A percentile compares a stretch with the other conserved stretches of the same genome.
phyloP scores from a whole-genome alignment of 2,888 invertebrate species.

The Dione vanillae region DNA sequence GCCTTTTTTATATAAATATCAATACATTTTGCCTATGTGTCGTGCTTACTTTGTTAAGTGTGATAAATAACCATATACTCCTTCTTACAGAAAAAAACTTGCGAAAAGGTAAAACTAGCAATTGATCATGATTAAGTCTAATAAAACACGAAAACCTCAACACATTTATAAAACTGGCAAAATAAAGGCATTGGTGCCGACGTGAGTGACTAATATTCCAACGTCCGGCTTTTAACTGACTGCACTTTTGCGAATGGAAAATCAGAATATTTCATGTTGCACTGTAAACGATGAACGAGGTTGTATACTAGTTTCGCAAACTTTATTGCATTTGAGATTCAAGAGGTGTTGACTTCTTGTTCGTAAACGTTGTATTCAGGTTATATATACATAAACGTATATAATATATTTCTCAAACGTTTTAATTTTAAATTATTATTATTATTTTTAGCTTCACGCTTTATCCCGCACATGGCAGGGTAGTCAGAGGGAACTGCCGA shows the following conservation, averaged over 20 bases:
- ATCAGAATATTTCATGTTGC: constrained; percentile 24
- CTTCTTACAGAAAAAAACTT: neutral
- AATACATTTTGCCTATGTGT: no score
- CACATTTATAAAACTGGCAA: constrained; percentile 14
- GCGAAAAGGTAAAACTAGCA: neutral
- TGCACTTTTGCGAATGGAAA: constrained; percentile 33
- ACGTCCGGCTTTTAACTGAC: constrained; percentile 35
- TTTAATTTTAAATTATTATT: no score
- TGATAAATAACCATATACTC: no score
- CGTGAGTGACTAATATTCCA: constrained; percentile 25
- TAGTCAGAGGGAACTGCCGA: no score
- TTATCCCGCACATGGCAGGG: no score
- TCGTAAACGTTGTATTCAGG: neutral
- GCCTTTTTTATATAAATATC: neutral
- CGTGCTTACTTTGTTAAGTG: no score
- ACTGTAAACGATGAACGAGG: constrained; percentile 29
- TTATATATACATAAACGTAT: no score
- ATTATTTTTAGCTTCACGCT: no score
- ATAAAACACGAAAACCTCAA: constrained; percentile 18
- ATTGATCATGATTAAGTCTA: constrained; percentile 1
- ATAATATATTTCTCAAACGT: no score
- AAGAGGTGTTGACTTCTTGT: constrained; percentile 21
- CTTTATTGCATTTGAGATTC: constrained; percentile 23
- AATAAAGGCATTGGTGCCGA: constrained; percentile 10
- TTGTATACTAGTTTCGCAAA: constrained; percentile 18